Conservation (phyloP, 2,888 invertebrate genomes). For the Gnatocerus cornutus region DNA sequence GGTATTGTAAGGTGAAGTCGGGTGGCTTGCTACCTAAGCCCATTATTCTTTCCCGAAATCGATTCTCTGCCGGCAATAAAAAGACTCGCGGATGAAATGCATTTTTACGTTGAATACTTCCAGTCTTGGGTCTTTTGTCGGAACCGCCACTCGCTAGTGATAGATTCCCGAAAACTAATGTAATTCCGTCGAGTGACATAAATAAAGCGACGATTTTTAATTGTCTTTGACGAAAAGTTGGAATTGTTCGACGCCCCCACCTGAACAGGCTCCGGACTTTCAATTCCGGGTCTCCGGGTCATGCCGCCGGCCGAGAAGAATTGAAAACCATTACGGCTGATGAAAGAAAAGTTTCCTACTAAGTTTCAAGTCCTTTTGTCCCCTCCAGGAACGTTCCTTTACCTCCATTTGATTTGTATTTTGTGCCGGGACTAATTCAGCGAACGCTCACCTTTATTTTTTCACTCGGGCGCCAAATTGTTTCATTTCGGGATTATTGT, state of each 20-base stretch:
- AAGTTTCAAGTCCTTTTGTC: conserved; percentile 69
- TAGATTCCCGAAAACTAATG: conserved; percentile 46
- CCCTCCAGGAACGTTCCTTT: conserved; percentile 65
- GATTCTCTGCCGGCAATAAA: conserved; percentile 61
- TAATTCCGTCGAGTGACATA: conserved; percentile 39
- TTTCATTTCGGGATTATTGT: conserved; percentile 54
- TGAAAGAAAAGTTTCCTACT: conserved; percentile 71
- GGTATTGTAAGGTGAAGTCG: conserved; percentile 64
- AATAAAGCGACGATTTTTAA: conserved; percentile 22
- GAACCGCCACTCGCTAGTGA: conserved; percentile 42
- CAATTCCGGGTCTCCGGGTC: conserved; percentile 52
- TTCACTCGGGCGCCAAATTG: conserved; percentile 62
- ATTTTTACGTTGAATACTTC: conserved; percentile 59
- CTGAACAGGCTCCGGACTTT: conserved; percentile 50
- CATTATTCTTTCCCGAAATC: conserved; percentile 66
- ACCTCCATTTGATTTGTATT: conserved; percentile 69
- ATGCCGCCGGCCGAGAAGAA: conserved; percentile 54
- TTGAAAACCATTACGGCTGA: conserved; percentile 68
- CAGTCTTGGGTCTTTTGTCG: conserved; percentile 46
- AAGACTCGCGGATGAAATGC: conserved; percentile 61
- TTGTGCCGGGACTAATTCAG: conserved; percentile 62
- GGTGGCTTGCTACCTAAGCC: conserved; percentile 63
- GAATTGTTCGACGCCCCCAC: conserved; percentile 51
- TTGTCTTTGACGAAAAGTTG: conserved; percentile 13
- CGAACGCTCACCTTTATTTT: conserved; percentile 60